Evolutionary conservation across 2,113 vertebrate species (phyloP).

Genomic region (Galeopterus variegatus): DNA sequence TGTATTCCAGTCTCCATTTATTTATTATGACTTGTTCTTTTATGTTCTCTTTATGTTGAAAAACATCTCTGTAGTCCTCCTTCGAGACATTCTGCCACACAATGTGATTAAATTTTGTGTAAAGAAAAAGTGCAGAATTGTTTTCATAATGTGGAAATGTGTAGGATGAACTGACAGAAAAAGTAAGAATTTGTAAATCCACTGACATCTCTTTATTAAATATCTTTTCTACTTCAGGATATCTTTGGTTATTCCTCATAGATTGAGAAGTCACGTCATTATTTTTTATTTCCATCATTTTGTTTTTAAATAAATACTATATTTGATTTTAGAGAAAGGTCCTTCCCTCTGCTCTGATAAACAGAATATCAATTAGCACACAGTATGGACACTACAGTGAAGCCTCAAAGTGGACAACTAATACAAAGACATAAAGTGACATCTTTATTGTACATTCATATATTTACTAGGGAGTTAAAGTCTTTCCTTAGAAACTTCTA

Average conservation of each 20-base stretch:
- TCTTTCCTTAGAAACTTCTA: background rate
- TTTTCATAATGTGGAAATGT: slow-evolving; percentile 4
- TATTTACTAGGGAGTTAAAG: background rate
- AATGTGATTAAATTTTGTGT: background rate
- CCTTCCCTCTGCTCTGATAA: background rate
- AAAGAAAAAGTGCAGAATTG: background rate
- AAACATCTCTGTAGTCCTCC: background rate
- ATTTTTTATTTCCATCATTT: background rate
- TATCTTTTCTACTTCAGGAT: background rate
- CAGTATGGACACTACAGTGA: background rate
- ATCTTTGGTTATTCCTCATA: background rate
- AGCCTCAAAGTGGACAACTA: background rate
- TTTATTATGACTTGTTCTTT: background rate
- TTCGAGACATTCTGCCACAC: background rate
- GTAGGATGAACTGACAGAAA: background rate
- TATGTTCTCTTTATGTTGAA: background rate
- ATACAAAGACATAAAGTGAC: background rate
- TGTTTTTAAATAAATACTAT: slow-evolving; percentile 8
- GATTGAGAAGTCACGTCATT: background rate
- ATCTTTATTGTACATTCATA: slow-evolving; percentile 20
- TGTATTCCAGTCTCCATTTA: background rate
- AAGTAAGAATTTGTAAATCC: background rate
- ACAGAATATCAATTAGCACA: background rate
- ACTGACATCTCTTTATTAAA: background rate
- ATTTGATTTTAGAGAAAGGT: background rate